Evolutionary conservation across 2,113 vertebrate species (phyloP), one percentile per base, ranked within the genome.

Genomic region (Dasyurus viverrinus): DNA sequence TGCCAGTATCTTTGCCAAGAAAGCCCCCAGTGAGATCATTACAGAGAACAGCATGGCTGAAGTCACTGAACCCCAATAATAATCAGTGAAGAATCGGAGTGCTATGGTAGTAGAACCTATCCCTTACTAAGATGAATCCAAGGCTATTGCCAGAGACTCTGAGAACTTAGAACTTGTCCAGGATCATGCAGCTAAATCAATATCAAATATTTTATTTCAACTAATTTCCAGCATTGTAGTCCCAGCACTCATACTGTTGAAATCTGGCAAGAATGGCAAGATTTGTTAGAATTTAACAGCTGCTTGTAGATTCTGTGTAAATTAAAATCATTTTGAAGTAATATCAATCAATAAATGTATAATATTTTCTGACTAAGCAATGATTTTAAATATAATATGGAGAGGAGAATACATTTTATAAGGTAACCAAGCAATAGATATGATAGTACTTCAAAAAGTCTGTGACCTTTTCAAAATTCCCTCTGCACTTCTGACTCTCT

Each of bases 351-450:
- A 46, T 46, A n/a, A 57, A 47, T 42, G 89, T 89, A 8, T 16
- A 54, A 53, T 91, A 92, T 47, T 47, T 19, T 90, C 16, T 93
- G 53, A 92, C 57, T 76, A 94, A 93, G 60, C 3, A 57, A 12
- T 60, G 84, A 48, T 94, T 47, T 96, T 53, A 95, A 68, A 92
- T 92, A 54, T 14, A 68, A 19, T 48, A 30, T 60, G 57, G 27
- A 60, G 12, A 89, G 3, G 8, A 30, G 60, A 89, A 92, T 54
- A 55, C 3, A 60, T 54, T 91, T 48, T 55, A 53, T 95, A 91
- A 54, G 24, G 26, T 46, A 89, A 54, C 5, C 54, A 54, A 76
- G 60, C 36, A 76, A n/a, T 76, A 76, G 5, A n/a, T 76, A 76
- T 76, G 60, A 76, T n/a, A 76, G 8, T 76, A 76, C 6, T 76